These are phyloP conservation scores for Lasioglossum morio DNA, from an alignment of 2,888 invertebrate genomes.

Conservation along the genomic window DNA sequence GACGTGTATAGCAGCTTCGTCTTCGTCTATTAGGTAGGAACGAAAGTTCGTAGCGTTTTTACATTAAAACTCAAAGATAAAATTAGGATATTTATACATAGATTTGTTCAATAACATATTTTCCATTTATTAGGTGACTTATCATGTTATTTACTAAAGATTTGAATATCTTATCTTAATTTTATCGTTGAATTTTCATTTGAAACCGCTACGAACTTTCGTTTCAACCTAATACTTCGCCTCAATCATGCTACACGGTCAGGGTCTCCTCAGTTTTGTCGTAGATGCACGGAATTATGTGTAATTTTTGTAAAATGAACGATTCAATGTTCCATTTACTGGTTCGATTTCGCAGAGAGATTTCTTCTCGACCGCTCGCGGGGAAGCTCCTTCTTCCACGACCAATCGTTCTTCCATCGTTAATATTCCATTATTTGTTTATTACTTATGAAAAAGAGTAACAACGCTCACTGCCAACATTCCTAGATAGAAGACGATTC, in stretches of 20 bases:
- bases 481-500: constrained; percentile 1
- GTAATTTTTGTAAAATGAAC: neutral
- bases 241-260: neutral
- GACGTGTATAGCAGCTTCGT: neutral
- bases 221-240: neutral
- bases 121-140: too few relatives aligned
- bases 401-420: constrained; percentile 22
- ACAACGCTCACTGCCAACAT: constrained; percentile 48
- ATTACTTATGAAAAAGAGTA: neutral
- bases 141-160: too few relatives aligned
- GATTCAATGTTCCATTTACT: neutral
- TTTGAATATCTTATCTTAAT: too few relatives aligned
- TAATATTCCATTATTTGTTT: constrained; percentile 8
- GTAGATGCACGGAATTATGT: neutral
- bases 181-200: too few relatives aligned
- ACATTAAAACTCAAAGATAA: too few relatives aligned
- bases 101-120: too few relatives aligned
- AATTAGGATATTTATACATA: too few relatives aligned
- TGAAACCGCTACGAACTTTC: too few relatives aligned
- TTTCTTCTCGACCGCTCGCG: constrained; percentile 37
- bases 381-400: constrained; percentile 18
- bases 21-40: neutral
- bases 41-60: too few relatives aligned
- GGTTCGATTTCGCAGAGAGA: neutral
- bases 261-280: too few relatives aligned